phyloP scores from a whole-genome alignment of 1,140 invertebrate species.

The Leptinotarsa undecemlineata region DNA sequence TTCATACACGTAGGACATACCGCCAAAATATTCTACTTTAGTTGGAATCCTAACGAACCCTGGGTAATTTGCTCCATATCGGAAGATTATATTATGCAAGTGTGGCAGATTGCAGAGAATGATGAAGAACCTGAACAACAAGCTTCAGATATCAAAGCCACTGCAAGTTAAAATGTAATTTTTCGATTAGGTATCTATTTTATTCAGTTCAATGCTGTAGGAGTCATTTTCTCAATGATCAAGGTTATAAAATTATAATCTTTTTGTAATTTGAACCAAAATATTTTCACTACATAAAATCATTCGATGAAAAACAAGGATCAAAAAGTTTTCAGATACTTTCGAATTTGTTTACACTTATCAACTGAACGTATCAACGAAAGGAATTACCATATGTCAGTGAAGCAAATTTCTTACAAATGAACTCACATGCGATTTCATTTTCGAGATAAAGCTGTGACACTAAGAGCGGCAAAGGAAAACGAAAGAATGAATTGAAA shows the following conservation, averaged over 20 bases:
- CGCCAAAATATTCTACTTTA: constrained; percentile 98
- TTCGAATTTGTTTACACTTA: too few relatives aligned
- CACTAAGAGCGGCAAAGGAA: neutral
- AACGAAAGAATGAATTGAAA: constrained; percentile 27
- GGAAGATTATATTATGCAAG: constrained; percentile 99
- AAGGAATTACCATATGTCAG: too few relatives aligned
- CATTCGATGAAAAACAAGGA: too few relatives aligned
- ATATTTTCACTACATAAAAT: too few relatives aligned
- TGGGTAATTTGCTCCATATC: constrained; percentile 99
- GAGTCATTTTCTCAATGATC: neutral
- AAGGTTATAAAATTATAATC: neutral
- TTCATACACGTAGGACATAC: constrained; percentile 99
- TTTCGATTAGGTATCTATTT: neutral
- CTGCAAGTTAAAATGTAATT: constrained; percentile 28
- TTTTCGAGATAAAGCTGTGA: neutral
- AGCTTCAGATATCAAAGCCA: constrained; percentile 78
- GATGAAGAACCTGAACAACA: constrained; percentile 95
- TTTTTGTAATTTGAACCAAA: neutral
- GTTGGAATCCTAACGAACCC: constrained; percentile 99
- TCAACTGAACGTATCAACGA: too few relatives aligned
- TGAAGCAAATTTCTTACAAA: constrained; percentile 1
- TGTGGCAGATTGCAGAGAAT: constrained; percentile 99
- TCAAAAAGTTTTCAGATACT: too few relatives aligned
- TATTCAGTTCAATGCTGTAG: too few relatives aligned
- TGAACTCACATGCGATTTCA: neutral